phyloP scores from a whole-genome alignment of 2,888 invertebrate species.

The Hirudinaria manillensis region DNA sequence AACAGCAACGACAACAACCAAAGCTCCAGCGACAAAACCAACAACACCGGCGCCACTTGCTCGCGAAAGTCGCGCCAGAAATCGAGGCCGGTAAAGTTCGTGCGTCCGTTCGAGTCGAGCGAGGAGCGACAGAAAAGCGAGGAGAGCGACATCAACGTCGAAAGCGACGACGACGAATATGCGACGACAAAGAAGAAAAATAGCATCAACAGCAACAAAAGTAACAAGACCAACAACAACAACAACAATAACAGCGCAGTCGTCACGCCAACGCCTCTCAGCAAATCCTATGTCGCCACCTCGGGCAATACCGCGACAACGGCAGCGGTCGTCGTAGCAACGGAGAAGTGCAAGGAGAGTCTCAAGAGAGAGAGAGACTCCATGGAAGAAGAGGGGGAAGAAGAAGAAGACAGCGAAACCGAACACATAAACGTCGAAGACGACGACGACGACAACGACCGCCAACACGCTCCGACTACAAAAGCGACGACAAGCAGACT shows the following conservation, averaged over 20 bases:
- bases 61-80: slow-evolving; percentile 6
- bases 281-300: neutral
- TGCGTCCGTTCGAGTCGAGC: slow-evolving; percentile 19
- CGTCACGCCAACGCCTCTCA: too few species aligned
- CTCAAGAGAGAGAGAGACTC: neutral
- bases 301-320: neutral
- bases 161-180: slow-evolving; percentile 7
- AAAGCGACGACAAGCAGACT: too few species aligned
- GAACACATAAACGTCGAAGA: slow-evolving; percentile 22
- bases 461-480: neutral
- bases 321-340: neutral
- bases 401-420: slow-evolving; percentile 11
- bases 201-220: neutral
- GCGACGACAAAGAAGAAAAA: neutral
- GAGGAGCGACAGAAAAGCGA: slow-evolving; percentile 12
- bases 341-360: neutral
- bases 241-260: too few species aligned
- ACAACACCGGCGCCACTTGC: neutral
- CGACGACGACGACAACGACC: slow-evolving; percentile 2
- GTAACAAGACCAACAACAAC: neutral
- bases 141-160: slow-evolving; percentile 10
- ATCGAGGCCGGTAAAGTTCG: slow-evolving; percentile 9
- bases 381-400: neutral
- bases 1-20: neutral
- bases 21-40: neutral